These are phyloP conservation scores for Chydorus sphaericus DNA, from an alignment of 2,888 invertebrate genomes.

Conservation along the genomic window DNA sequence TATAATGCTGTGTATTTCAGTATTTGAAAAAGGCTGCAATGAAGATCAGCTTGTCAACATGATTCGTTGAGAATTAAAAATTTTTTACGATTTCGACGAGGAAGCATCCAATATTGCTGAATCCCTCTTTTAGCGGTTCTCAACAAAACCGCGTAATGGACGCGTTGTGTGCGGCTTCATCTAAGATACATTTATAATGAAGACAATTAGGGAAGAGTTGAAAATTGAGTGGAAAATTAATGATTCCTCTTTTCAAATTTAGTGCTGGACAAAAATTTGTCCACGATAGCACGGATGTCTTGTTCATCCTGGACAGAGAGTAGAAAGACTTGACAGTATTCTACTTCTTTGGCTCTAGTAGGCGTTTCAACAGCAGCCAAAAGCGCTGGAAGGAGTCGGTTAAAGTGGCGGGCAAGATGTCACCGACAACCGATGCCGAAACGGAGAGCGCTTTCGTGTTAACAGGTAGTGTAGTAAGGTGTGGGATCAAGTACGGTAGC, in stretches of 20 bases:
- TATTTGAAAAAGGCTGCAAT: too few relatives aligned
- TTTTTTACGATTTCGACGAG: too few relatives aligned
- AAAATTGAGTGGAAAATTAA: too few relatives aligned
- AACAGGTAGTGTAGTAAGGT: conserved; percentile 72
- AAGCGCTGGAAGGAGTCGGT: conserved; percentile 67
- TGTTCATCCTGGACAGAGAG: conserved; percentile 76
- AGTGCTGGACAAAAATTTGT: conserved; percentile 64
- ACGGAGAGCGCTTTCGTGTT: conserved; percentile 89
- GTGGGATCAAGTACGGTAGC: conserved; percentile 88
- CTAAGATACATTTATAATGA: too few relatives aligned
- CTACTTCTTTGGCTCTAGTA: conserved; percentile 43
- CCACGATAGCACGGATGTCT: conserved; percentile 74
- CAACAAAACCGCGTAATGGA: too few relatives aligned
- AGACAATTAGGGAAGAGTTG: too few relatives aligned
- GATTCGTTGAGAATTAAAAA: too few relatives aligned
- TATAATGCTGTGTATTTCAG: too few relatives aligned
- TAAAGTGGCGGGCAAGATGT: conserved; percentile 79
- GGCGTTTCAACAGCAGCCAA: conserved; percentile 49
- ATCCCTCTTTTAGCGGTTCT: too few relatives aligned
- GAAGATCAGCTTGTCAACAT: too few relatives aligned
- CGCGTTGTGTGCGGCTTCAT: too few relatives aligned
- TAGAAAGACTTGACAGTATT: conserved; percentile 84
- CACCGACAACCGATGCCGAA: conserved; percentile 85
- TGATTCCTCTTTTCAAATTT: conserved; percentile 44
- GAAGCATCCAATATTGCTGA: too few relatives aligned